Evolutionary conservation across 2,797 vertebrate genomes (phyloP), one percentile per base, ranked within the genome.

Genomic region (Potorous gilbertii): DNA sequence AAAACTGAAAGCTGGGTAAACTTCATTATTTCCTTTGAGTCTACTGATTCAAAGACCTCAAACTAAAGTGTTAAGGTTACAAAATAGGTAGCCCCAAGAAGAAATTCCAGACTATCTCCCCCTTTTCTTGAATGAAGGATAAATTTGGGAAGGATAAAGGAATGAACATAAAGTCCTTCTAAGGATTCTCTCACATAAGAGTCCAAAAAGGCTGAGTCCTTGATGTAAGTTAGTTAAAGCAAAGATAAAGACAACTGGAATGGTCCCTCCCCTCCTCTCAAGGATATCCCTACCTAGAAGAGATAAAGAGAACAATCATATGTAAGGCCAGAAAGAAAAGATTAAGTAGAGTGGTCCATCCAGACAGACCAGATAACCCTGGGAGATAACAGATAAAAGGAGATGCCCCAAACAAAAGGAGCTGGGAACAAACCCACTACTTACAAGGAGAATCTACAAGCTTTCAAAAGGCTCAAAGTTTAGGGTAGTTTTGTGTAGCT

Each of bases 221-320:
- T 50, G 54, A 55, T n/a, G 92, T 24, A 90, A 57, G 74, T 46
- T 62, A 40, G 18, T 89, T 34, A 90, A 46, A 90, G 13, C 54
- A 34, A 46, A 40, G 55, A 92, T 89, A 66, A 21, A 11, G 56
- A 31, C 94, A 52, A 12, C 34, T 40, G 89, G 55, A 50, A 28
- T 40, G 54, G 90, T 54, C 29, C 54, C 90, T 59, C 54, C 91
- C 62, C 24, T 95, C 24, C 74, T 46, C 50, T 40, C 40, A 87
- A 50, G 74, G 40, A 87, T 87, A 56, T 14, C 57, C 59, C 54
- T 5, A 5, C 29, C 90, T 0, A 90, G 8, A 66, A 56, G n/a
- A 97, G 98, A 97, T 97, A 97, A 97, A 97, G 96, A 94, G 40
- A 54, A 97, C 96, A 97, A 95, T 55, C 93, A 87, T 95, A 40